Evolutionary conservation across 1,140 invertebrate species (phyloP).

Genomic region (Trichonephila inaurata): DNA sequence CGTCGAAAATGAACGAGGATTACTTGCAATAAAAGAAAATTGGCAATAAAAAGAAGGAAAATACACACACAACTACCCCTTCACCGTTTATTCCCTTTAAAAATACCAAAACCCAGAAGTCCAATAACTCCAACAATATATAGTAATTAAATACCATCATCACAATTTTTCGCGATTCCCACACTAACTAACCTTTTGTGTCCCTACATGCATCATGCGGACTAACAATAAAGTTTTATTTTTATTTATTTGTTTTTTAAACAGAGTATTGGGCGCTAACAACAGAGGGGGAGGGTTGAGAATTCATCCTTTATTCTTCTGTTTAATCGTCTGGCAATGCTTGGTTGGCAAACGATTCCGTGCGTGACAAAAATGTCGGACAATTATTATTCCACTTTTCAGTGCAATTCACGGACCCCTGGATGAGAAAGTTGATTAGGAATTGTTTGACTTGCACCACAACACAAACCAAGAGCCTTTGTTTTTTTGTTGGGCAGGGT

Average conservation of each 20-base stretch:
- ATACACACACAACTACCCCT: no score
- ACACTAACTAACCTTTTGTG: constrained; percentile 57
- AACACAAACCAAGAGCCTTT: background rate
- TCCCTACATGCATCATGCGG: background rate
- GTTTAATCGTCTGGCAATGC: constrained; percentile 40
- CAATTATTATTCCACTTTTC: constrained; percentile 52
- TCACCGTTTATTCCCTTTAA: no score
- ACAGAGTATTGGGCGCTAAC: background rate
- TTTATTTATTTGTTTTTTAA: background rate
- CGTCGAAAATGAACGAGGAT: background rate
- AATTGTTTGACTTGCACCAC: constrained; percentile 27
- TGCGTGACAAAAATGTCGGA: constrained; percentile 66
- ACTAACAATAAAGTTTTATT: constrained; percentile 19
- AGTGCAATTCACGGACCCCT: constrained; percentile 46
- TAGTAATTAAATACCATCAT: constrained; percentile 1
- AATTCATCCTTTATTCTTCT: background rate
- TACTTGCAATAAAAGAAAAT: background rate
- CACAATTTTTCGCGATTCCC: background rate
- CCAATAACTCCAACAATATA: background rate
- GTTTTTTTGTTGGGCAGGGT: background rate
- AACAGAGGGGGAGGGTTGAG: background rate
- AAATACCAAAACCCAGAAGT: background rate
- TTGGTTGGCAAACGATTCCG: constrained; percentile 37
- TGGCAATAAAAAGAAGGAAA: background rate
- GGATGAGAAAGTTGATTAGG: constrained; percentile 53